Conservation (phyloP, 2,113 vertebrate genomes). For the Chaenogobius annularis region DNA sequence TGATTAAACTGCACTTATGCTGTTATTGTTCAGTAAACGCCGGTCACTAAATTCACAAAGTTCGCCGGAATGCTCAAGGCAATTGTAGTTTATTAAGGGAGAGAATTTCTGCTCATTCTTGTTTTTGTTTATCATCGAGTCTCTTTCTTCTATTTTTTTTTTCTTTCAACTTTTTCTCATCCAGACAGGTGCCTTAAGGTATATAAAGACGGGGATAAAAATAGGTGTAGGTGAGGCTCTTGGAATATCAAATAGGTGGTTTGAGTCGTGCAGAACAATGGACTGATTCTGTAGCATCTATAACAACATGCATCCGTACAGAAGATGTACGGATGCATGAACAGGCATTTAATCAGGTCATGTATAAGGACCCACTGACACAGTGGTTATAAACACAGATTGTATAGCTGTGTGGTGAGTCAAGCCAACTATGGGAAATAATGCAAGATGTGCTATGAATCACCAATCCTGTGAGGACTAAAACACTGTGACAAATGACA, state of each 20-base stretch:
- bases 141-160: background rate
- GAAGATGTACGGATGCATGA: background rate
- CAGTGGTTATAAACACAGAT: background rate
- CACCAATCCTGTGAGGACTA: background rate
- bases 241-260: background rate
- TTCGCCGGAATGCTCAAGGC: background rate
- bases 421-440: background rate
- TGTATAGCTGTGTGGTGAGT: background rate
- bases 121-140: background rate
- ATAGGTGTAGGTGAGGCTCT: slow-evolving; percentile 1
- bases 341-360: slow-evolving; percentile 4
- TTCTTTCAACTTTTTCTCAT: slow-evolving; percentile 16
- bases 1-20: background rate
- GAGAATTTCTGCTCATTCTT: background rate
- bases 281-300: background rate
- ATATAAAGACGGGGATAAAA: background rate
- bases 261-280: slow-evolving; percentile 1
- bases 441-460: background rate
- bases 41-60: background rate
- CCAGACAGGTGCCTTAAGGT: background rate
- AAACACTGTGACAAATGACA: background rate
- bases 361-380: background rate
- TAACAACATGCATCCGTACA: background rate
- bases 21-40: background rate
- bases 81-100: slow-evolving; percentile 7